Conservation (phyloP, 2,113 vertebrate species). For the Neodontobutis hainanensis region DNA sequence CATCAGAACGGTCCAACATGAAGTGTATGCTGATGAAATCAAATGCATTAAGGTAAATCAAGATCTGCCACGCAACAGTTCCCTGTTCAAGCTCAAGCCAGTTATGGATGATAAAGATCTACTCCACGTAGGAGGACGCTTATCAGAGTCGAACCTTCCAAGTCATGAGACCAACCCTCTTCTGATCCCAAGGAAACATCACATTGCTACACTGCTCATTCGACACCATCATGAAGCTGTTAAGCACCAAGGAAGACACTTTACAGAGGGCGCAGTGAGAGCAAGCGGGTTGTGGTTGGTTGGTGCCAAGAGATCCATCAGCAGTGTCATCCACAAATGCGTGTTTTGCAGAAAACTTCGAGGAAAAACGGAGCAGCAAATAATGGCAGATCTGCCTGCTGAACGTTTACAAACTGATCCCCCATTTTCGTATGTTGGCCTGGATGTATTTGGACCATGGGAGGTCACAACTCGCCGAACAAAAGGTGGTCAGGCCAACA, state of each 20-base stretch:
- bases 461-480: neutral
- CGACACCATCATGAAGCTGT: too few species aligned
- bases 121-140: slow-evolving; percentile 17
- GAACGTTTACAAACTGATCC: too few species aligned
- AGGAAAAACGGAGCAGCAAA: too few species aligned
- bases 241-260: too few species aligned
- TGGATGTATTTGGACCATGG: slow-evolving; percentile 29
- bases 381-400: too few species aligned
- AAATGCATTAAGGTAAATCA: neutral
- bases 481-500: neutral
- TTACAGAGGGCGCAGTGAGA: too few species aligned
- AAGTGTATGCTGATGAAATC: slow-evolving; percentile 2
- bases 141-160: slow-evolving; percentile 5
- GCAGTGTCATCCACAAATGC: too few species aligned
- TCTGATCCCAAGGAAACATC: slow-evolving; percentile 10
- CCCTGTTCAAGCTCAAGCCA: slow-evolving; percentile 12
- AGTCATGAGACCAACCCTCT: slow-evolving; percentile 23
- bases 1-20: slow-evolving; percentile 15
- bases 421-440: slow-evolving; percentile 21
- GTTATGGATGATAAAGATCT: slow-evolving; percentile 22
- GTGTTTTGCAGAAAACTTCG: too few species aligned
- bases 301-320: too few species aligned
- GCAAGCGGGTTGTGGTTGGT: too few species aligned
- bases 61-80: neutral
- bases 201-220: slow-evolving; percentile 4